Percentiles rank a stretch among this genome's conserved stretches.
Evolutionary conservation across 1,140 invertebrate species (phyloP).

Genomic region (Atta texana): DNA sequence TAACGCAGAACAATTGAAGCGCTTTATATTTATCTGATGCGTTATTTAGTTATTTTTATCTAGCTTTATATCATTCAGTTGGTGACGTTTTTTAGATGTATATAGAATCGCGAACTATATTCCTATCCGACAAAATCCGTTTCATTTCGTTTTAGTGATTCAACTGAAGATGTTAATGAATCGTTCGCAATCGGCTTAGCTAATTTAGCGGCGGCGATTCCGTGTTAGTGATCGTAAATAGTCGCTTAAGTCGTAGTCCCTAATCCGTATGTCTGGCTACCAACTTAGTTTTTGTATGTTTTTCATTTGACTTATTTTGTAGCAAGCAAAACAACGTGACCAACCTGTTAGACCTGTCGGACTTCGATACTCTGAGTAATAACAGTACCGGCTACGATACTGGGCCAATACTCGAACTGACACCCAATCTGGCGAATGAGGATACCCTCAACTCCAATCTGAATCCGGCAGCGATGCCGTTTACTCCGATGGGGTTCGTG

Average conservation of each 20-base stretch:
- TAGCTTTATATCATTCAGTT: conserved; percentile 56
- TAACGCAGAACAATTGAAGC: conserved; percentile 14
- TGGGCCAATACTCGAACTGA: conserved; percentile 84
- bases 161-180: conserved; percentile 32
- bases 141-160: conserved; percentile 62
- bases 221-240: conserved; percentile 50
- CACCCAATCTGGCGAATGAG: conserved; percentile 83
- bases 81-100: conserved; percentile 39
- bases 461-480: conserved; percentile 84
- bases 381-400: conserved; percentile 86
- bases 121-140: conserved; percentile 8
- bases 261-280: conserved; percentile 74
- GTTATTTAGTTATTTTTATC: conserved; percentile 54
- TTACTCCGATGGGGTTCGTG: conserved; percentile 83
- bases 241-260: conserved; percentile 72
- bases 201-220: conserved; percentile 62
- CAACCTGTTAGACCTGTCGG: conserved; percentile 86
- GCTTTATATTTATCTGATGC: conserved; percentile 37
- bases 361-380: conserved; percentile 88
- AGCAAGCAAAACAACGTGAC: conserved; percentile 87
- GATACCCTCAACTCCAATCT: conserved; percentile 85
- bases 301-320: conserved; percentile 84
- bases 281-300: conserved; percentile 81
- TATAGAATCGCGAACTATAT: conserved; percentile 41
- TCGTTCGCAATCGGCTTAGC: conserved; percentile 58